Percentiles rank a stretch among this genome's conserved stretches.
These are phyloP conservation scores for Troglohyphantes excavatus DNA, from an alignment of 2,888 invertebrate species.

Conservation along the genomic window DNA sequence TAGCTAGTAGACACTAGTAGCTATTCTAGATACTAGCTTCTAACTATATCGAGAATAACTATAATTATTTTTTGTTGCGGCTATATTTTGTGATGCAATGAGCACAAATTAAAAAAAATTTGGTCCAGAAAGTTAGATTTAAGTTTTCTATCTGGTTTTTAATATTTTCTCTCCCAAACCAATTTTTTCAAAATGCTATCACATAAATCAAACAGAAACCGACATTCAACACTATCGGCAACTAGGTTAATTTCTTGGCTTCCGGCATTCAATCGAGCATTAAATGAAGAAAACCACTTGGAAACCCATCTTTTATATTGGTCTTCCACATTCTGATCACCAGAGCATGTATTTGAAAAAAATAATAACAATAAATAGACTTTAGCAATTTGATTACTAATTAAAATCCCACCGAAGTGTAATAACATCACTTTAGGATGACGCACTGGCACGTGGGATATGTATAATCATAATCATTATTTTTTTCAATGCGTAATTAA, in stretches of 20 bases:
- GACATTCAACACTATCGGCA: slow-evolving; percentile 1
- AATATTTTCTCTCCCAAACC: too few relatives aligned
- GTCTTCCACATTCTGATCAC: neutral
- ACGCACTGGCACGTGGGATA: neutral
- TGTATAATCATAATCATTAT: neutral
- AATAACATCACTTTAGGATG: neutral
- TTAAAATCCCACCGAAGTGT: neutral
- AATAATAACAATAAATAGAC: neutral
- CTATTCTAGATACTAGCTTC: too few relatives aligned
- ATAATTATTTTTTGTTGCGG: too few relatives aligned
- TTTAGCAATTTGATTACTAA: neutral
- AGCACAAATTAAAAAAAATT: too few relatives aligned
- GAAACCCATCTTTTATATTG: neutral
- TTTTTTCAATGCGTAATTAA: neutral
- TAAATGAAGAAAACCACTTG: neutral
- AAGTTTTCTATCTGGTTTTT: too few relatives aligned
- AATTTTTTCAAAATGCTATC: too few relatives aligned
- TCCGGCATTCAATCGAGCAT: neutral
- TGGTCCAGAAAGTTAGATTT: too few relatives aligned
- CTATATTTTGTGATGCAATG: too few relatives aligned
- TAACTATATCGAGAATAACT: too few relatives aligned
- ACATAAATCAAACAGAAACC: neutral
- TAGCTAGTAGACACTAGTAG: too few relatives aligned
- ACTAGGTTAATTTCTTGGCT: slow-evolving; percentile 35
- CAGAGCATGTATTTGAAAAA: neutral